These are phyloP conservation scores for Myodes glareolus DNA, from an alignment of 2,113 vertebrate genomes.

Conservation along the genomic window DNA sequence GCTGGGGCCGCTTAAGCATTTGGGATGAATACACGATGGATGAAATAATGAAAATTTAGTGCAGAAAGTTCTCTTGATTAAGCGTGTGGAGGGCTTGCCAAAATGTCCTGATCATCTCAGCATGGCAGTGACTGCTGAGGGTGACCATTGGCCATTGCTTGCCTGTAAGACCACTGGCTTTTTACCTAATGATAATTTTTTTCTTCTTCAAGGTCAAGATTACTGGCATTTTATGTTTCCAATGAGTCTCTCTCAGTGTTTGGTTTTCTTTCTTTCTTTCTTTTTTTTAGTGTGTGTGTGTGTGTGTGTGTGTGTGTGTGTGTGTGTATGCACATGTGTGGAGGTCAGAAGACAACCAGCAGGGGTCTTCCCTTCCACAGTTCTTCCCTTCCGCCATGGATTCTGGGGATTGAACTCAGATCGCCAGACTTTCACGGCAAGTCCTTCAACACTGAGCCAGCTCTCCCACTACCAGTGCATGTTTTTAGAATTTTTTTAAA, in stretches of 20 bases:
- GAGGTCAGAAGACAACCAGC: background rate
- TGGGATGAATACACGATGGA: background rate
- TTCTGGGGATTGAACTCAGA: background rate
- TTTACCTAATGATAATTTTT: conserved; percentile 52
- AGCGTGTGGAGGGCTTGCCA: background rate
- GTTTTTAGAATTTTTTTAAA: conserved; percentile 47
- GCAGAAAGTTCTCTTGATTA: background rate
- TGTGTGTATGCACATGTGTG: background rate
- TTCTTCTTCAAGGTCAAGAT: conserved; percentile 22
- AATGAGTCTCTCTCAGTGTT: conserved; percentile 1
- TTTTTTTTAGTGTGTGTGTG: background rate
- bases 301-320: too few relatives aligned
- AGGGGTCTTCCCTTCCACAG: too few relatives aligned
- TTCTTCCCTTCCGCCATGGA: background rate
- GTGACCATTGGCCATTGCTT: background rate
- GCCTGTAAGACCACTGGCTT: background rate
- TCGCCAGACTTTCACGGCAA: background rate
- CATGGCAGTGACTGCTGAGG: background rate
- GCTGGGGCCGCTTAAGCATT: background rate
- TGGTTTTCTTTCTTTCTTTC: conserved; percentile 23
- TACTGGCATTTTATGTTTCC: conserved; percentile 48
- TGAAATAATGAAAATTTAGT: background rate
- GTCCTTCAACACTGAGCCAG: background rate
- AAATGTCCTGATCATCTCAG: background rate
- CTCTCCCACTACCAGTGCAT: background rate